Base-by-base conservation (phyloP, 2,797 vertebrate genomes). In the Chloroceryle inda region DNA sequence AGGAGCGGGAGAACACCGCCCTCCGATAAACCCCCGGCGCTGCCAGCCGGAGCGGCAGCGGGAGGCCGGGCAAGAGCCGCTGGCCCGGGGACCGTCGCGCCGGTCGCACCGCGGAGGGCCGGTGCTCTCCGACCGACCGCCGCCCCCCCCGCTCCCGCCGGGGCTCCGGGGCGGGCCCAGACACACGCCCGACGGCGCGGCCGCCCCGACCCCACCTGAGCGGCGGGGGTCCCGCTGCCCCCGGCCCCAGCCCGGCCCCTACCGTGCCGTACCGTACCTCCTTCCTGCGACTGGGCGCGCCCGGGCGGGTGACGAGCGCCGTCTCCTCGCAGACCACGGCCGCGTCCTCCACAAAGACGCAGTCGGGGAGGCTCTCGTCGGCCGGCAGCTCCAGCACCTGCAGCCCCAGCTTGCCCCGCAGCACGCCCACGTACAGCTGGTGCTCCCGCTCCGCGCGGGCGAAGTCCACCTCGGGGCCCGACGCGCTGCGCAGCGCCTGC, bases 311-410 rank as follows among this genome's bases (percentile, higher is more conserved):
- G 92, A 99, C 94, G 73, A 99, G 99, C 88, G 99, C 99, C 29
- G 99, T 99, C 97, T 99, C 99, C 47, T 99, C 99, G 94, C 99
- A 99, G 73, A 99, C 99, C 96, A 99, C 99, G 23, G 99, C 99
- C 91, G 98, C 98, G 88, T 99, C 99, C 98, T 99, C 99, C 98
- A 99, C 99, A 94, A 99, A 99, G 98, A 99, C 98, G 95, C 99
- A 99, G 98, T 99, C 99, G 77, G 99, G 99, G 40, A 99, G 97
- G 95, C 98, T 96, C 97, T 99, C 98, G 79, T 99, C 99, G 33
- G 98, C 98, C 71, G 99, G 98, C 92, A 99, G 98, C 98, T 98
- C 98, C 75, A 99, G 66, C 98, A 99, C 98, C 97, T 99, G 98
- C 98, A 99, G 98, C 95, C 99, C 99, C 89, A 99, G 98, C 96